Base-by-base conservation (phyloP, 2,797 vertebrate species). In the Pithecia hirsuta region DNA sequence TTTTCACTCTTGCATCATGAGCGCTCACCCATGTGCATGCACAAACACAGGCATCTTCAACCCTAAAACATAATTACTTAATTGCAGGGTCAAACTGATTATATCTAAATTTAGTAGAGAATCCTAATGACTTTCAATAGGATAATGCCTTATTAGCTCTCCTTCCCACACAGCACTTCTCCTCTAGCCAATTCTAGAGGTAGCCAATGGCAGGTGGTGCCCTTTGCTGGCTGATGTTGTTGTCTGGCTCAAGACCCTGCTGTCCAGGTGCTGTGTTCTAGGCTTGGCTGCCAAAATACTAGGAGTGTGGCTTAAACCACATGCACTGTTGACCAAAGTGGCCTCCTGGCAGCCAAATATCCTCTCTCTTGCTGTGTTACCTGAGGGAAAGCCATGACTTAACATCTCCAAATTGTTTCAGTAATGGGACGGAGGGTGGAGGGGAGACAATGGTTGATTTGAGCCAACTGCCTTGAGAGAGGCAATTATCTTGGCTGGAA, bases 51-150 rank as follows among this genome's bases (percentile, higher is more conserved):
- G 61, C 20, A 39, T n/a, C 20, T 33, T 84, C 55, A 39, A 19
- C 48, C 72, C 33, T 17, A 76, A 75, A 70, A 22, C 85, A 61
- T 26, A 98, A 89, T 81, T n/a, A 75, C 90, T 86, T 82, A 78
- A 95, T n/a, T 91, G 67, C 84, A 55, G 79, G 41, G 81, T 52
- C 44, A n/a, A 0, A 2, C 24, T 93, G 80, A 93, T 90, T 36
- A 95, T 89, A 97, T 91, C 89, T 97, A 97, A 97, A 97, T 97
- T 95, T 93, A 97, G 36, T 30, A 85, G 57, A 95, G 86, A 98
- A 88, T 85, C 91, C 88, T 95, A 91, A 72, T 74, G 17, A 75
- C 26, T 94, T 96, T 93, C 93, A 61, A 2, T 79, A 78, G 96
- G 90, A 96, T 28, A 48, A 78, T 33, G 10, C 12, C 48, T 83